phyloP scores from a whole-genome alignment of 2,888 invertebrate species.

The Drosophila prostipennis region DNA sequence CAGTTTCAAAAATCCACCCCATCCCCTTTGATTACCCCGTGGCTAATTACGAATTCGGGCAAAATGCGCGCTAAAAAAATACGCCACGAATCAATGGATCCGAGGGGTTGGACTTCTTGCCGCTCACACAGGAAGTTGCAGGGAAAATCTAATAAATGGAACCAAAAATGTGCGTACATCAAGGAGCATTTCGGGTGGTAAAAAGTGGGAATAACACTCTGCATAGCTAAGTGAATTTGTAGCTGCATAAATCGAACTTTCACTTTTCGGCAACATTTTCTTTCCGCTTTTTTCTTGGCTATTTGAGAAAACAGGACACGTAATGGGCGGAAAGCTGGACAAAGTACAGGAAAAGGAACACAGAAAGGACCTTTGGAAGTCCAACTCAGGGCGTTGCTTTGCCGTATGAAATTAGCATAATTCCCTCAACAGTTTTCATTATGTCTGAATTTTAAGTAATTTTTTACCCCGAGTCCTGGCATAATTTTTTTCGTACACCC shows the following conservation, averaged over 20 bases:
- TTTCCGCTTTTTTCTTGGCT: slow-evolving; percentile 18
- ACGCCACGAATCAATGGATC: slow-evolving; percentile 40
- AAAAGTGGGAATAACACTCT: slow-evolving; percentile 32
- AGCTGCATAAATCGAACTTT: slow-evolving; percentile 75
- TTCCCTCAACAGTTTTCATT: slow-evolving; percentile 72
- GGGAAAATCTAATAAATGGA: slow-evolving; percentile 80
- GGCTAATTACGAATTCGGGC: slow-evolving; percentile 72
- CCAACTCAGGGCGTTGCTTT: slow-evolving; percentile 60
- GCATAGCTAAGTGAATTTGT: slow-evolving; percentile 71
- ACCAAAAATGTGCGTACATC: slow-evolving; percentile 79
- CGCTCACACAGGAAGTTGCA: slow-evolving; percentile 62
- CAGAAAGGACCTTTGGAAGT: slow-evolving; percentile 27
- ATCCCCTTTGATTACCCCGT: slow-evolving; percentile 15
- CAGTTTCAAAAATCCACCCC: neutral
- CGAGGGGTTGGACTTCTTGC: slow-evolving; percentile 35
- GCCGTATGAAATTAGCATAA: slow-evolving; percentile 80
- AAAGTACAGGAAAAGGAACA: slow-evolving; percentile 35
- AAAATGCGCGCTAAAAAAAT: slow-evolving; percentile 50
- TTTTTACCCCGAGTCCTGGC: slow-evolving; percentile 50
- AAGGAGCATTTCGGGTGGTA: slow-evolving; percentile 28
- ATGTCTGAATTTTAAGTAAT: slow-evolving; percentile 73
- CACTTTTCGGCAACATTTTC: slow-evolving; percentile 40
- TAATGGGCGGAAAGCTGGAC: slow-evolving; percentile 55
- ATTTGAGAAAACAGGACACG: slow-evolving; percentile 62
- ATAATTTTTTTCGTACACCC: slow-evolving; percentile 18